Evolutionary conservation across 2,888 invertebrate genomes (phyloP).

Genomic region (Chalcosyrphus nemorum): DNA sequence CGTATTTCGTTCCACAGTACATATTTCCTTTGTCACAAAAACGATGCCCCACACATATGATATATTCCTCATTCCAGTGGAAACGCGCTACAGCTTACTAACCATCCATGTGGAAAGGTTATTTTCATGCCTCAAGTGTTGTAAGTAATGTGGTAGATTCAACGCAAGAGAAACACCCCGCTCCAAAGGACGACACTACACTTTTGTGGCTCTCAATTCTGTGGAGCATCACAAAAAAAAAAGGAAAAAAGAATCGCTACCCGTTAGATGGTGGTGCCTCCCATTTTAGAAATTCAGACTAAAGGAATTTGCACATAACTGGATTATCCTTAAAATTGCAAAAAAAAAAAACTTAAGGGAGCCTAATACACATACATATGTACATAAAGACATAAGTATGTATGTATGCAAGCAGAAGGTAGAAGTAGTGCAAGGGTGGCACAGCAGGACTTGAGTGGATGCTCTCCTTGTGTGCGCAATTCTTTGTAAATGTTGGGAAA

Average conservation of each 20-base stretch:
- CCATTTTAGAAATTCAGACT: slow-evolving; percentile 30
- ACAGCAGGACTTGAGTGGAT: background rate
- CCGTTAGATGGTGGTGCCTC: background rate
- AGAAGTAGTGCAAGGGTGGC: background rate
- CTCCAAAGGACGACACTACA: slow-evolving; percentile 22
- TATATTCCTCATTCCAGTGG: slow-evolving; percentile 1
- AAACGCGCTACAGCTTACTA: slow-evolving; percentile 19
- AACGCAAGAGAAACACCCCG: slow-evolving; percentile 17
- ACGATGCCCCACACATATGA: slow-evolving; percentile 21
- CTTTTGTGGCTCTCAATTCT: slow-evolving; percentile 14
- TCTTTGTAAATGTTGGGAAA: slow-evolving; percentile 18
- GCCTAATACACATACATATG: background rate
- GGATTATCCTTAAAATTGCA: slow-evolving; percentile 71
- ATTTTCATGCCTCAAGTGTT: slow-evolving; percentile 60
- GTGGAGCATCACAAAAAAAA: background rate
- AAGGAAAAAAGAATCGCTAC: background rate
- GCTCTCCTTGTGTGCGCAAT: slow-evolving; percentile 27
- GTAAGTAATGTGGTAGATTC: slow-evolving; percentile 43
- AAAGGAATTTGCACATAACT: slow-evolving; percentile 62
- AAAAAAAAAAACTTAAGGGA: slow-evolving; percentile 45
- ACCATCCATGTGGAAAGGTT: slow-evolving; percentile 52
- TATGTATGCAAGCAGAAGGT: background rate
- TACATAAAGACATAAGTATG: too few relatives aligned
- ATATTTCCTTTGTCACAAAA: slow-evolving; percentile 31
- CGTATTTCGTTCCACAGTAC: background rate